Percentiles rank a stretch among this genome's conserved stretches.
Conservation (phyloP, 2,888 invertebrate species). For the Sphinx pinastri region DNA sequence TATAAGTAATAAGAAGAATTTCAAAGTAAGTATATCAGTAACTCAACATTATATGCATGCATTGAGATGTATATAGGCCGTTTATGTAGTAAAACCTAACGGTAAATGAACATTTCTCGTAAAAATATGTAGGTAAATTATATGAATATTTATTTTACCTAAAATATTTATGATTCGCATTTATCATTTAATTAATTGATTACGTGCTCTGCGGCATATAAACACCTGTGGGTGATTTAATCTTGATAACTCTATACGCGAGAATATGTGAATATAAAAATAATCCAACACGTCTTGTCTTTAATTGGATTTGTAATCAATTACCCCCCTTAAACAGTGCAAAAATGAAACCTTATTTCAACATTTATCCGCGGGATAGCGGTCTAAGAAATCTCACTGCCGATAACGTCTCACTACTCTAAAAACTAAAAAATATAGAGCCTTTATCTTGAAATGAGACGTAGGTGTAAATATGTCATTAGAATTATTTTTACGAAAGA, state of each 20-base stretch:
- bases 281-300: neutral
- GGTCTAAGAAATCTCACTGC: no score
- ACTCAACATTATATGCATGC: no score
- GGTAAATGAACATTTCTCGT: neutral
- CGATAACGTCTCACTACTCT: no score
- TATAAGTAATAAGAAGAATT: no score
- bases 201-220: neutral
- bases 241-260: neutral
- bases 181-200: neutral
- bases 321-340: neutral
- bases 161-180: neutral
- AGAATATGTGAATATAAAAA: neutral
- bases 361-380: no score
- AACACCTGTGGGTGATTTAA: neutral
- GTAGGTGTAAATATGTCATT: no score
- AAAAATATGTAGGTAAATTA: neutral
- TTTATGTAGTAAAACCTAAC: neutral
- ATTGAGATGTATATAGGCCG: neutral
- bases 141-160: neutral
- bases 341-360: no score
- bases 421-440: no score
- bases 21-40: no score
- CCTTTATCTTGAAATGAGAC: no score
- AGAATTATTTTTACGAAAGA: no score
- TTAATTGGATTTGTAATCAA: neutral